A percentile compares a stretch with the other conserved stretches of the same genome.
Conservation (phyloP, 2,113 vertebrate species). For the Hemicordylus capensis region DNA sequence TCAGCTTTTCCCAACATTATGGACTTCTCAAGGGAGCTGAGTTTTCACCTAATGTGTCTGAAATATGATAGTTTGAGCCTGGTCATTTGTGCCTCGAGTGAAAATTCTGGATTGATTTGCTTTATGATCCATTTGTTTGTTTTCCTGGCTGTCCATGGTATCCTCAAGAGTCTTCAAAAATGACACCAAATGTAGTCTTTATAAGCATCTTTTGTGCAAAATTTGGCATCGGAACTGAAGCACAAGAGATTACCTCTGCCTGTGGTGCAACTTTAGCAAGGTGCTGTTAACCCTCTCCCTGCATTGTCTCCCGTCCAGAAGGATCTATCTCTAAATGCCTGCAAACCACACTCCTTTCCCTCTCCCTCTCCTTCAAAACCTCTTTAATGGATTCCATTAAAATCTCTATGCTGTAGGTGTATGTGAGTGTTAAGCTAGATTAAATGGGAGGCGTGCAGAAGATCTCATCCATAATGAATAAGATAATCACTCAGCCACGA, state of each 20-base stretch:
- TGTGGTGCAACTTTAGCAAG: background rate
- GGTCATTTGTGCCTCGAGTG: no score
- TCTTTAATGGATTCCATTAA: background rate
- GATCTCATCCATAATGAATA: background rate
- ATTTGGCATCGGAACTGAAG: background rate
- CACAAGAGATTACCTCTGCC: background rate
- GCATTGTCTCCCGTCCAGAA: background rate
- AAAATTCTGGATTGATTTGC: no score
- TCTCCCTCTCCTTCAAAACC: fast-evolving
- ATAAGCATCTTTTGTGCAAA: background rate
- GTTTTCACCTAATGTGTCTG: no score
- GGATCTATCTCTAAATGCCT: background rate
- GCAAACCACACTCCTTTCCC: fast-evolving
- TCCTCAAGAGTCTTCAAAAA: background rate
- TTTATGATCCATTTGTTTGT: no score
- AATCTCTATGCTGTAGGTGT: background rate
- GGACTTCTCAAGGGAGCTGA: no score
- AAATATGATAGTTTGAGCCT: no score
- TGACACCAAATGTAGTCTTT: background rate
- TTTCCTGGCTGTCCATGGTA: no score
- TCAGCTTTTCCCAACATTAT: no score
- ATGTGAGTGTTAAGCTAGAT: background rate
- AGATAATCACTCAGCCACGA: background rate
- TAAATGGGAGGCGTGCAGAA: background rate
- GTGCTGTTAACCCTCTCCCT: background rate